Percentiles rank a stretch among this genome's conserved stretches.
phyloP scores from a whole-genome alignment of 2,113 vertebrate genomes.

The Apodemus speciosus region DNA sequence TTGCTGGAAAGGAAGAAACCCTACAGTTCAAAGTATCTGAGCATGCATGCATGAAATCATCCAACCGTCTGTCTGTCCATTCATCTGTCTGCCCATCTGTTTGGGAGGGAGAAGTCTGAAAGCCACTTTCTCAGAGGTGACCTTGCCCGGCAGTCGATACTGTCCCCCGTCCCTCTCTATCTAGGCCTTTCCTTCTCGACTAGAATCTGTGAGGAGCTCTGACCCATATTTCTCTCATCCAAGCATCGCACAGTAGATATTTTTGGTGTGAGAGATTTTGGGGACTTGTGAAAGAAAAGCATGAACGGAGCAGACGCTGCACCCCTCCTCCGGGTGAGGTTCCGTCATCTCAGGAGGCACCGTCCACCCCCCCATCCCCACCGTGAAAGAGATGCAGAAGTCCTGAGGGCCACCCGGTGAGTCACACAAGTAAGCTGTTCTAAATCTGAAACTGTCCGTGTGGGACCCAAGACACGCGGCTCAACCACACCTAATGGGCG shows the following conservation, averaged over 20 bases:
- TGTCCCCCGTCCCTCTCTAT: neutral
- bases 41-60: no score
- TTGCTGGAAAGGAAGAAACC: neutral
- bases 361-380: neutral
- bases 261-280: neutral
- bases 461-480: neutral
- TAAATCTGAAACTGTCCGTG: neutral
- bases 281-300: neutral
- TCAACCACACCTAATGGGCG: accelerated
- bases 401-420: neutral
- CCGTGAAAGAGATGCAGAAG: neutral
- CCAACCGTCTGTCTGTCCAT: neutral
- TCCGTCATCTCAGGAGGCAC: neutral
- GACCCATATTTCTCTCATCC: neutral
- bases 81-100: no score
- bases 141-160: no score
- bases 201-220: neutral
- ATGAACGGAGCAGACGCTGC: neutral
- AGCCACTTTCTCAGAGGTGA: neutral
- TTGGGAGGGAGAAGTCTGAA: no score
- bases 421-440: neutral
- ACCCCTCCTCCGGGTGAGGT: accelerated
- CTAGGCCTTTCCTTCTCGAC: neutral
- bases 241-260: neutral
- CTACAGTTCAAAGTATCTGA: neutral